Conservation (phyloP, 2,113 vertebrate genomes). For the Rhea pennata region DNA sequence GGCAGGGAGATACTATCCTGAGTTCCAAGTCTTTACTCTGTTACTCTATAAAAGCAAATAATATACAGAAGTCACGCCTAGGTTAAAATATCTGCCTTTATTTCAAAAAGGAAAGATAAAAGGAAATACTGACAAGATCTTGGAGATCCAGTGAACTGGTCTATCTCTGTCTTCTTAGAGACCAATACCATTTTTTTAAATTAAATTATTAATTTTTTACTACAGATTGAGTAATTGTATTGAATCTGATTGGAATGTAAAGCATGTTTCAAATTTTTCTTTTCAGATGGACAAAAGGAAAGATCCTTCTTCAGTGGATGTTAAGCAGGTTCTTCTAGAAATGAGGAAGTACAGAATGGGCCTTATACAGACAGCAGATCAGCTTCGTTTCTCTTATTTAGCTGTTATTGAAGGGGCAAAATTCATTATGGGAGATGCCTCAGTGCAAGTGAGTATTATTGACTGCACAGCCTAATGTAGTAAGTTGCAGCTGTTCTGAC, state of each 20-base stretch:
- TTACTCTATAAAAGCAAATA: neutral
- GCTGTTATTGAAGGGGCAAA: conserved; percentile 95
- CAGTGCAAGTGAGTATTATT: conserved; percentile 82
- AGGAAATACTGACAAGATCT: accelerated
- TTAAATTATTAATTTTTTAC: neutral
- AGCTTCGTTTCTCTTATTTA: conserved; percentile 96
- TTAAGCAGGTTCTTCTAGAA: conserved; percentile 92
- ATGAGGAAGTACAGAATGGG: conserved; percentile 95
- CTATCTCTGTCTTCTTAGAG: neutral
- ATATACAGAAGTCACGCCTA: neutral
- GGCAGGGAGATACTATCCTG: neutral
- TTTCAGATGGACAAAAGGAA: conserved; percentile 91
- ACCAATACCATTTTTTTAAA: accelerated
- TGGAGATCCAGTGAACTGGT: neutral
- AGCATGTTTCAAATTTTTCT: neutral
- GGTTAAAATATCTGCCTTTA: neutral
- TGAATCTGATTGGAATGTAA: neutral
- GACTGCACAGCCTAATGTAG: accelerated
- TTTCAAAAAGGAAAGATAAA: neutral
- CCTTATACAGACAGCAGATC: conserved; percentile 95
- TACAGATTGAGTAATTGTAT: neutral
- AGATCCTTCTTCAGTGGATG: conserved; percentile 90
- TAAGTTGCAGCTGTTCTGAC: neutral
- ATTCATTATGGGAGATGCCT: conserved; percentile 91
- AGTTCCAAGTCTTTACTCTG: neutral